Evolutionary conservation across 2,888 invertebrate genomes (phyloP), one percentile per base, ranked within the genome.

Genomic region (Chrysolina oricalcia): DNA sequence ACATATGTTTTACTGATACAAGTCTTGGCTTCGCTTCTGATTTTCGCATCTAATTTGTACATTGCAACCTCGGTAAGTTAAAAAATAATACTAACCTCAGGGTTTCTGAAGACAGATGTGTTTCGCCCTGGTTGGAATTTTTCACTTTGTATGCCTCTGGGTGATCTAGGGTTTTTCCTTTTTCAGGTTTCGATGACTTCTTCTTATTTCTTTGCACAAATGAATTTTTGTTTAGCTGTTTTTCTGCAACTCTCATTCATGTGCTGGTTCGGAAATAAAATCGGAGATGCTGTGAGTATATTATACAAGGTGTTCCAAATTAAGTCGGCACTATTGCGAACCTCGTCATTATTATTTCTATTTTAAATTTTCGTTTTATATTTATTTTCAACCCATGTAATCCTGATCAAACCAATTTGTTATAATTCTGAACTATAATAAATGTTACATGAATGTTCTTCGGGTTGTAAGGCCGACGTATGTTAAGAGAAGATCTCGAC

Each of bases 41-140:
- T 84, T 21, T 80, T 81, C 59, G 84, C 84, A 40, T 82, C 84
- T 11, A 83, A 84, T 65, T 68, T 85, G 17, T 85, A 80, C 70
- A 78, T 81, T 15, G 80, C 83, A n/a, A 75, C 81, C 3, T 75
- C 71, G 40, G 83, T 82, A 75, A 80, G 80, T 81, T 69, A 21
- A 43, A 11, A 19, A 35, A 43, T 13, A 15, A 19, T 82, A 8
- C 27, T 83, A 5, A 48, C n/a, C n/a, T 0, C n/a, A 48, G 17
- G 2, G 5, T 17, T 10, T 48, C 17, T 48, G n/a, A 46, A 48
- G 9, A 48, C 9, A 17, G 9, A 48, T 27, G 35, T 35, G 8
- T 35, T 35, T 35, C 8, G 8, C 35, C 4, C 8, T 35, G 8
- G 35, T 35, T 27, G 27, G 27, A 27, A 27, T 5, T 2, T 35